A percentile compares a stretch with the other conserved stretches of the same genome.
Conservation (phyloP, 2,797 vertebrate species). For the Pseudomugil gertrudae region DNA sequence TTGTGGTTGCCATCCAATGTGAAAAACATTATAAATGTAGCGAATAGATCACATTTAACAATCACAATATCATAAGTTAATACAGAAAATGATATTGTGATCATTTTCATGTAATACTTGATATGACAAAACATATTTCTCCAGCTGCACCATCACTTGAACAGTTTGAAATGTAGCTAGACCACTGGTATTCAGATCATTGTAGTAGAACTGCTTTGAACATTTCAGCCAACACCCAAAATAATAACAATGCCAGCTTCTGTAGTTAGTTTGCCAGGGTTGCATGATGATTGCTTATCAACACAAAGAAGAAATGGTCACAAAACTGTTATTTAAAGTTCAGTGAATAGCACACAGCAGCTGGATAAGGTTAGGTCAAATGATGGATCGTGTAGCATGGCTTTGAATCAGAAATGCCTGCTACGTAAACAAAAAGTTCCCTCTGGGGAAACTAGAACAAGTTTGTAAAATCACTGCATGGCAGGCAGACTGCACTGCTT, state of each 20-base stretch:
- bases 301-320: conserved; percentile 1
- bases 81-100: background rate
- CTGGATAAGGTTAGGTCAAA: conserved; percentile 38
- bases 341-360: conserved; percentile 30
- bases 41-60: background rate
- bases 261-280: conserved; percentile 18
- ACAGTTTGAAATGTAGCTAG: conserved; percentile 12
- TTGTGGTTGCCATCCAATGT: background rate
- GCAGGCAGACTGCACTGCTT: conserved; percentile 52
- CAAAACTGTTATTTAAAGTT: conserved; percentile 17
- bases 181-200: conserved; percentile 14
- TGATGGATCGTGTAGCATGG: conserved; percentile 46
- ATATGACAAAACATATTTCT: background rate
- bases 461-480: conserved; percentile 56
- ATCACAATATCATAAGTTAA: background rate
- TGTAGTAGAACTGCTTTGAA: conserved; percentile 3
- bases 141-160: conserved; percentile 1
- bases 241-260: conserved; percentile 19
- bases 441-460: conserved; percentile 50
- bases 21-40: background rate
- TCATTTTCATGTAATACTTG: background rate
- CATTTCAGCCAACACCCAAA: conserved; percentile 29
- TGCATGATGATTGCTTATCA: conserved; percentile 32
- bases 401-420: conserved; percentile 54
- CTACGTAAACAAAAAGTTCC: conserved; percentile 41